A percentile compares a stretch with the other conserved stretches of the same genome.
phyloP scores from a whole-genome alignment of 2,797 vertebrate genomes.

The Leptoclinus maculatus region DNA sequence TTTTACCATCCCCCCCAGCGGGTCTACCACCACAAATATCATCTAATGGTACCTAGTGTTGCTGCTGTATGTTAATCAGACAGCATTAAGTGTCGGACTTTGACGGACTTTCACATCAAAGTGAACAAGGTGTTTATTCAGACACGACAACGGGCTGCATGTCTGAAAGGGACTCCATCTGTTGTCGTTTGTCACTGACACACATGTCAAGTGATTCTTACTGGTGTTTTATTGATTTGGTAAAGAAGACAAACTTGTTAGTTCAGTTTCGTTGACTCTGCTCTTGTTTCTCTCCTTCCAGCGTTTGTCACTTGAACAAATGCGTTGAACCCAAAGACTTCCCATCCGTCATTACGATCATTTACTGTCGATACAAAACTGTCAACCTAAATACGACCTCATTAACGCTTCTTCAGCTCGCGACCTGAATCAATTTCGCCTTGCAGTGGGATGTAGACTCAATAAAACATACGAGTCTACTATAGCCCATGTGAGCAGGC shows the following conservation, averaged over 20 bases:
- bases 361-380: constrained; percentile 13
- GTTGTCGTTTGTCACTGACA: neutral
- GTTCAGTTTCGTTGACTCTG: neutral
- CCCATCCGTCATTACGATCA: constrained; percentile 3
- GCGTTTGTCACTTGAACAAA: neutral
- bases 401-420: constrained; percentile 24
- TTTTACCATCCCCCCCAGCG: neutral
- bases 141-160: neutral
- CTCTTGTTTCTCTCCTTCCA: neutral
- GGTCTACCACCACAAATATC: neutral
- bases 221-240: neutral
- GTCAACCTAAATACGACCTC: constrained; percentile 27
- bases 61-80: neutral
- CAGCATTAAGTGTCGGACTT: neutral
- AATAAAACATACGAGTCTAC: constrained; percentile 34
- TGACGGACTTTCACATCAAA: neutral
- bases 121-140: neutral
- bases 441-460: constrained; percentile 29
- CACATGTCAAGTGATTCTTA: neutral
- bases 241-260: neutral
- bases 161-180: neutral
- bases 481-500: constrained; percentile 14
- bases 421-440: constrained; percentile 55
- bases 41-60: neutral
- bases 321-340: neutral